Evolutionary conservation across 2,888 invertebrate genomes (phyloP).

Genomic region (Andrena praecox): DNA sequence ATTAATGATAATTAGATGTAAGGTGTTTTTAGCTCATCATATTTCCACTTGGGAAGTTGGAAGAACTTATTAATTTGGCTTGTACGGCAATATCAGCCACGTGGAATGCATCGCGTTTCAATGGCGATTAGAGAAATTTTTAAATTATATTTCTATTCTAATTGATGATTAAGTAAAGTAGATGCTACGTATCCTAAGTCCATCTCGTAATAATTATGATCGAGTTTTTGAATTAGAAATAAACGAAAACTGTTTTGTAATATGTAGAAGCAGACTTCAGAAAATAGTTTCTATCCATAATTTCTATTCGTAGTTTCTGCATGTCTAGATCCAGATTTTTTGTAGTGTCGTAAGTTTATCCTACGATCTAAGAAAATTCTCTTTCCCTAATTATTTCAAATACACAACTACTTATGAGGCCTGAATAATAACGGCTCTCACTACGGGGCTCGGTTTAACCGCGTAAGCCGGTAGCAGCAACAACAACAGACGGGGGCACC

Average conservation of each 20-base stretch:
- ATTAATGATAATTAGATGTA: background rate
- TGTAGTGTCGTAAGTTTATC: too few species aligned
- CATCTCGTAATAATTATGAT: background rate
- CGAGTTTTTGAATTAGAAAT: background rate
- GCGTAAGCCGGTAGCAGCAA: background rate
- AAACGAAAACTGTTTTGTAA: background rate
- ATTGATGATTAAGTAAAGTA: constrained; percentile 7
- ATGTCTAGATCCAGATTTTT: too few species aligned
- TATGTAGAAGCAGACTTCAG: too few species aligned
- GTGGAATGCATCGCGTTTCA: constrained; percentile 4
- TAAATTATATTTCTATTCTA: constrained; percentile 8
- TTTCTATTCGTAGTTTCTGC: too few species aligned
- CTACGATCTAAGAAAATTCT: too few species aligned
- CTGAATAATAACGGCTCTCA: background rate
- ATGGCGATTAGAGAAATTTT: constrained; percentile 6
- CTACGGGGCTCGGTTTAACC: background rate
- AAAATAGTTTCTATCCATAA: too few species aligned
- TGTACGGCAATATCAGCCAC: background rate
- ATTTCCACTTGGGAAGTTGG: background rate
- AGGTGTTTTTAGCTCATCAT: background rate
- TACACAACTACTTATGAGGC: background rate
- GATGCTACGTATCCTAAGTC: background rate
- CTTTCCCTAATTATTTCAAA: too few species aligned
- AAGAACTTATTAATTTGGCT: background rate
- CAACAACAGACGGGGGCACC: background rate